A percentile compares a stretch with the other conserved stretches of the same genome.
Conservation (phyloP, 2,113 vertebrate species). For the Mionectes macconnelli region DNA sequence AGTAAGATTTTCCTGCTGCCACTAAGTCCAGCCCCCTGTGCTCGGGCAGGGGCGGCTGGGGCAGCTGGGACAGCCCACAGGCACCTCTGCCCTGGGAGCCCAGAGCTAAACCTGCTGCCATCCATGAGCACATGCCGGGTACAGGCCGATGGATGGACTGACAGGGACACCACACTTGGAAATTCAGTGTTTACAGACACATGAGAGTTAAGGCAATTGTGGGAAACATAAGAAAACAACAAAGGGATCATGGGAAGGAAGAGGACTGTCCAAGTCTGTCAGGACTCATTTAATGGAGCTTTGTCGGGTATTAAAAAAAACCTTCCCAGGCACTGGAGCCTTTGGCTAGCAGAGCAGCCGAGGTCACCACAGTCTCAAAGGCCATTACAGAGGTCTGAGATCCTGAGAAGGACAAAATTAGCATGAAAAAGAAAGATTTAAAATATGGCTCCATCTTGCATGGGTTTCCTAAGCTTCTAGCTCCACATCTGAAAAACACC, state of each 20-base stretch:
- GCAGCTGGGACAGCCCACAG: neutral
- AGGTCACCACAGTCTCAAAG: neutral
- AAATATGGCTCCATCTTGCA: neutral
- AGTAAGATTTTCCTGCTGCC: neutral
- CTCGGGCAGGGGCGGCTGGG: neutral
- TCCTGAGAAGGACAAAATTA: neutral
- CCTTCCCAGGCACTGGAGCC: neutral
- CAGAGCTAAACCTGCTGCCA: neutral
- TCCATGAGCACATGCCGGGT: accelerated
- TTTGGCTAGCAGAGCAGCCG: neutral
- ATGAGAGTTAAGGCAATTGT: neutral
- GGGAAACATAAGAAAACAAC: neutral
- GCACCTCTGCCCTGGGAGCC: neutral
- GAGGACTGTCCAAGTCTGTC: neutral
- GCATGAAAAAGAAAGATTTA: neutral
- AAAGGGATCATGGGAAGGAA: neutral
- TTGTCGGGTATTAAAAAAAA: neutral
- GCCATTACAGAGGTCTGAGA: neutral
- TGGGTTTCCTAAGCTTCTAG: neutral
- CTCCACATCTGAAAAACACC: neutral
- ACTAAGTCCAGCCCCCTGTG: accelerated
- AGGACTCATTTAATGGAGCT: neutral
- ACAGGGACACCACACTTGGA: neutral
- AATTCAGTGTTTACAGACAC: neutral
- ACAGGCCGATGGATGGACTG: accelerated